phyloP scores from a whole-genome alignment of 23 tunicate genomes.

The Oikopleura dioica region DNA sequence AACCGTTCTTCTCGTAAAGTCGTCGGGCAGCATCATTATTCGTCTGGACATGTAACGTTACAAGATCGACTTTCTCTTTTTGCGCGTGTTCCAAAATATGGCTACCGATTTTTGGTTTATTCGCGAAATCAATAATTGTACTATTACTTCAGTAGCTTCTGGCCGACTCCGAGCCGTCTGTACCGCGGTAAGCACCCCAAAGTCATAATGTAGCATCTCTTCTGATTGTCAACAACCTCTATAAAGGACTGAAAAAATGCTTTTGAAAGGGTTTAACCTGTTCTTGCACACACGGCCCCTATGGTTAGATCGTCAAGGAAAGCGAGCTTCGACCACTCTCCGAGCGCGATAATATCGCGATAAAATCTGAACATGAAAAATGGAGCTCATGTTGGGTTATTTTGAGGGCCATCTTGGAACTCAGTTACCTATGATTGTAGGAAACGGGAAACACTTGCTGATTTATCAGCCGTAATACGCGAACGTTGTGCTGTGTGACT shows the following conservation, averaged over 20 bases:
- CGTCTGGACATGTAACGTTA: background rate
- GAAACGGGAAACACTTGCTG: conserved; percentile 80
- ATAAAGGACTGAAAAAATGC: background rate
- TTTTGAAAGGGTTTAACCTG: background rate
- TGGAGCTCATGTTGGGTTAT: background rate
- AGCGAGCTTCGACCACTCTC: background rate
- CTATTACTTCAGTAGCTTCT: conserved; percentile 35
- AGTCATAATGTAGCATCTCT: conserved; percentile 78
- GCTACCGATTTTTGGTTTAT: too few relatives aligned
- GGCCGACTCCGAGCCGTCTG: conserved; percentile 61
- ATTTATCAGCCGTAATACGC: conserved; percentile 52
- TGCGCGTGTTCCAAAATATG: conserved; percentile 52
- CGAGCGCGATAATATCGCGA: background rate
- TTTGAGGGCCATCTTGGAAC: background rate
- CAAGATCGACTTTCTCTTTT: conserved; percentile 15
- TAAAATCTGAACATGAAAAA: background rate
- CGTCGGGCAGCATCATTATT: conserved; percentile 51
- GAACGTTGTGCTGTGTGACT: conserved; percentile 73
- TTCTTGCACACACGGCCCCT: background rate
- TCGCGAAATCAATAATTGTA: too few relatives aligned
- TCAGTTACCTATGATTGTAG: conserved; percentile 60
- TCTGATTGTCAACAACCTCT: conserved; percentile 18
- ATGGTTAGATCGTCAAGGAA: background rate
- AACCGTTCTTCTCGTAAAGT: conserved; percentile 63
- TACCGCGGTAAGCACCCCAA: conserved; percentile 77